Evolutionary conservation across 1,140 invertebrate genomes (phyloP).

Genomic region (Drosophila obscura): DNA sequence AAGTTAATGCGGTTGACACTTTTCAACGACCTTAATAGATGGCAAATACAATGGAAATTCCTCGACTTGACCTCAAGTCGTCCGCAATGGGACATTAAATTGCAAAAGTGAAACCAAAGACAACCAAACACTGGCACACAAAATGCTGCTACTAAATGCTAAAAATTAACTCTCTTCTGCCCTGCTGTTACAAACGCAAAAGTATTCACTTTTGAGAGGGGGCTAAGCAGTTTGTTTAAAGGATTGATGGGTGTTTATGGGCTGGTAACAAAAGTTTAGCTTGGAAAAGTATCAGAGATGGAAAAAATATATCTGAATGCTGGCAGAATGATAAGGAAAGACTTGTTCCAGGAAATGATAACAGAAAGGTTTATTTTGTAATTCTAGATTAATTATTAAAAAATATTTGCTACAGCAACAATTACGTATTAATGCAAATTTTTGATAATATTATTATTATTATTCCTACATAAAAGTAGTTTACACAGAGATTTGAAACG

Average conservation of each 20-base stretch:
- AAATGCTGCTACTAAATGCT: constrained; percentile 51
- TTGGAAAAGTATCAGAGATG: background rate
- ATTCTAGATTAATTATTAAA: too few species aligned
- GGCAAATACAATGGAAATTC: constrained; percentile 68
- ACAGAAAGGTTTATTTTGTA: too few species aligned
- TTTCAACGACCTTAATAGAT: constrained; percentile 71
- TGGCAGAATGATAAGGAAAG: too few species aligned
- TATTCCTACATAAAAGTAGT: too few species aligned
- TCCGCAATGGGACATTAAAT: constrained; percentile 74
- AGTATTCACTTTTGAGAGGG: constrained; percentile 5
- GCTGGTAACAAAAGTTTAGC: background rate
- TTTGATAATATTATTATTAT: too few species aligned
- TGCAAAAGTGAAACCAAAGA: constrained; percentile 73
- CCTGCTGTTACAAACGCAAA: constrained; percentile 1
- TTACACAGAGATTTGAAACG: too few species aligned
- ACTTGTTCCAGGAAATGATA: too few species aligned
- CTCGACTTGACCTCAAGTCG: constrained; percentile 75
- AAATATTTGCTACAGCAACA: too few species aligned
- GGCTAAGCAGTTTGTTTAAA: constrained; percentile 1
- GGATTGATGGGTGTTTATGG: constrained; percentile 3
- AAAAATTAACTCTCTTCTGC: constrained; percentile 36
- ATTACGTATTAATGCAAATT: too few species aligned
- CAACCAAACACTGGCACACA: constrained; percentile 35
- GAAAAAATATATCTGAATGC: too few species aligned
- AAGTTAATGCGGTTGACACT: constrained; percentile 79